A percentile compares a stretch with the other conserved stretches of the same genome.
These are phyloP conservation scores for Melieria omissa DNA, from an alignment of 2,888 invertebrate genomes.

Conservation along the genomic window DNA sequence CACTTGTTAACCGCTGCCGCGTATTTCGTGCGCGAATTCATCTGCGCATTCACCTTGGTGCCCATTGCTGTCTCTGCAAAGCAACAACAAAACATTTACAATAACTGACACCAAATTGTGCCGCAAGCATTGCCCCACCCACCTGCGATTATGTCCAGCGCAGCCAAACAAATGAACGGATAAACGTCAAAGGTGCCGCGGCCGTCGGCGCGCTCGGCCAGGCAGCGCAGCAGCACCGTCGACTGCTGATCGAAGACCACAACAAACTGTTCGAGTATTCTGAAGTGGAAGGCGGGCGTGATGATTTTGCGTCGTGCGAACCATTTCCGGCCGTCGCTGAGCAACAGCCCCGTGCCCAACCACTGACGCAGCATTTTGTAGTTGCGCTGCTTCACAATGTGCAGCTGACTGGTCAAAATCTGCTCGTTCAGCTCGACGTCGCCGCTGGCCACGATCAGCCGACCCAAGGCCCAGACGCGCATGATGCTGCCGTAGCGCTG, in stretches of 20 bases:
- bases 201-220: slow-evolving; percentile 67
- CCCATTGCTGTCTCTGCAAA: slow-evolving; percentile 60
- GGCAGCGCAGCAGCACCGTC: slow-evolving; percentile 69
- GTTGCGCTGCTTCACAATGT: slow-evolving; percentile 56
- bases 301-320: slow-evolving; percentile 75
- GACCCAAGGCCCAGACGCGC: slow-evolving; percentile 65
- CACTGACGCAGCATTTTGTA: slow-evolving; percentile 56
- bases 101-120: background rate
- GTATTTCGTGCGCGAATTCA: slow-evolving; percentile 74
- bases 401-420: slow-evolving; percentile 54
- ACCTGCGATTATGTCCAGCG: slow-evolving; percentile 70
- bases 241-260: slow-evolving; percentile 77
- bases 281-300: slow-evolving; percentile 84
- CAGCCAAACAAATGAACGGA: slow-evolving; percentile 71
- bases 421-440: slow-evolving; percentile 69
- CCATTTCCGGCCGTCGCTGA: slow-evolving; percentile 71
- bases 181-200: slow-evolving; percentile 70
- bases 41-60: slow-evolving; percentile 68
- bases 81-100: slow-evolving; percentile 59
- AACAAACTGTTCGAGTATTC: slow-evolving; percentile 78
- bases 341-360: slow-evolving; percentile 59
- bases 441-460: slow-evolving; percentile 62
- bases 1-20: slow-evolving; percentile 77
- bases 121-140: slow-evolving; percentile 2
- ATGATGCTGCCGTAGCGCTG: slow-evolving; percentile 61